Conservation (phyloP, 2,888 invertebrate species). For the Hecatera dysodea region DNA sequence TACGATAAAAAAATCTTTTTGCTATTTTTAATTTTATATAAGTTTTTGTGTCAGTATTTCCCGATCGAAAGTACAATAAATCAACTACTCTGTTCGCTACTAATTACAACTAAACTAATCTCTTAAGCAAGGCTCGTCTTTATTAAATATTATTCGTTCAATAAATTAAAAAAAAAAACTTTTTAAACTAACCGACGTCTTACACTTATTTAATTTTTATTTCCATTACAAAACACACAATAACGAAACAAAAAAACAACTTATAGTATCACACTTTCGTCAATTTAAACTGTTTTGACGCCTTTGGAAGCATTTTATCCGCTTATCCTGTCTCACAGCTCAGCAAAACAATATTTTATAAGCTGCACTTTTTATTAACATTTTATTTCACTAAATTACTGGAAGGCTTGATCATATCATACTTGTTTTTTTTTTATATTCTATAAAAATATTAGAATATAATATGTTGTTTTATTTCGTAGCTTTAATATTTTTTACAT, state of each 20-base stretch:
- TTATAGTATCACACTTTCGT: slow-evolving; percentile 90
- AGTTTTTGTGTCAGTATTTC: slow-evolving; percentile 56
- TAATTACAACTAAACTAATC: slow-evolving; percentile 88
- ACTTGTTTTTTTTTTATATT: slow-evolving; percentile 86
- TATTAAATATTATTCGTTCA: slow-evolving; percentile 88
- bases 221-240: slow-evolving; percentile 89
- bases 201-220: slow-evolving; percentile 79
- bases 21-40: slow-evolving; percentile 51
- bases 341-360: slow-evolving; percentile 84
- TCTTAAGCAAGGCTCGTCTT: slow-evolving; percentile 91
- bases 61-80: slow-evolving; percentile 73
- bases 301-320: slow-evolving; percentile 85
- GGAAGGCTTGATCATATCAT: slow-evolving; percentile 90
- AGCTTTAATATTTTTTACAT: slow-evolving; percentile 84
- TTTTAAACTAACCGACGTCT: slow-evolving; percentile 82
- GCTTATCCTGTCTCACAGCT: slow-evolving; percentile 85
- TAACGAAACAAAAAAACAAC: slow-evolving; percentile 89
- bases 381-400: slow-evolving; percentile 89
- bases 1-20: slow-evolving; percentile 54
- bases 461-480: slow-evolving; percentile 81
- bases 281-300: slow-evolving; percentile 82
- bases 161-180: slow-evolving; percentile 84
- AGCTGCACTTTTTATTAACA: slow-evolving; percentile 82
- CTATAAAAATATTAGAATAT: slow-evolving; percentile 91
- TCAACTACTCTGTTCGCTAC: slow-evolving; percentile 77